A percentile compares a stretch with the other conserved stretches of the same genome.
Evolutionary conservation across 2,888 invertebrate species (phyloP).

Genomic region (Periphyllus acericola): DNA sequence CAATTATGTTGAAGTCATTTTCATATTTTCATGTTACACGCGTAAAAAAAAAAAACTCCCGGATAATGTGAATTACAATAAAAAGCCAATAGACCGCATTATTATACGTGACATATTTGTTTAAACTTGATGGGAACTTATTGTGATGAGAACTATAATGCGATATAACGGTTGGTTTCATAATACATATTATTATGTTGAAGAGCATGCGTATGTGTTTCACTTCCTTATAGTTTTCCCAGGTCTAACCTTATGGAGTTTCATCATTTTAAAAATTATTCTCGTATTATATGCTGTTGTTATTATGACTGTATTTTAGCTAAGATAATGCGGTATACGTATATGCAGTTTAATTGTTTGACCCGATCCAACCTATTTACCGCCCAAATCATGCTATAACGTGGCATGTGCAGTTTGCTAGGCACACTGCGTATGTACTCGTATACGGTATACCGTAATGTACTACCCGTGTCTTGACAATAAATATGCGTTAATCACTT

Average conservation of each 20-base stretch:
- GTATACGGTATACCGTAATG: too few relatives aligned
- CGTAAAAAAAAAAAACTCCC: not conserved
- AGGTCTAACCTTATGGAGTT: not conserved
- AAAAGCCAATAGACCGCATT: not conserved
- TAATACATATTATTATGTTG: too few relatives aligned
- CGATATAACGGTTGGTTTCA: not conserved
- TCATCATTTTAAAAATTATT: not conserved
- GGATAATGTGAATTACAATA: not conserved
- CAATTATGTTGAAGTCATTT: not conserved
- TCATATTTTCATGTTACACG: not conserved
- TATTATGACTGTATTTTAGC: not conserved
- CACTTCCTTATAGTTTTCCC: not conserved
- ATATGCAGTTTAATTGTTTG: not conserved
- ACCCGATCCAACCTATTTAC: not conserved
- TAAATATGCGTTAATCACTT: not conserved
- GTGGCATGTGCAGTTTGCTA: not conserved
- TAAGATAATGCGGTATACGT: not conserved
- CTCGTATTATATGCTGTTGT: not conserved
- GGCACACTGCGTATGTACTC: too few relatives aligned
- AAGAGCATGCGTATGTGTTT: not conserved
- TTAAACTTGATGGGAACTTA: not conserved
- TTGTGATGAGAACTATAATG: not conserved
- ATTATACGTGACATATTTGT: not conserved
- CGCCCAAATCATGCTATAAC: not conserved
- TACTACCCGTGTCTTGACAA: not conserved